Evolutionary conservation across 2,113 vertebrate species (phyloP).

Genomic region (Ictalurus punctatus): DNA sequence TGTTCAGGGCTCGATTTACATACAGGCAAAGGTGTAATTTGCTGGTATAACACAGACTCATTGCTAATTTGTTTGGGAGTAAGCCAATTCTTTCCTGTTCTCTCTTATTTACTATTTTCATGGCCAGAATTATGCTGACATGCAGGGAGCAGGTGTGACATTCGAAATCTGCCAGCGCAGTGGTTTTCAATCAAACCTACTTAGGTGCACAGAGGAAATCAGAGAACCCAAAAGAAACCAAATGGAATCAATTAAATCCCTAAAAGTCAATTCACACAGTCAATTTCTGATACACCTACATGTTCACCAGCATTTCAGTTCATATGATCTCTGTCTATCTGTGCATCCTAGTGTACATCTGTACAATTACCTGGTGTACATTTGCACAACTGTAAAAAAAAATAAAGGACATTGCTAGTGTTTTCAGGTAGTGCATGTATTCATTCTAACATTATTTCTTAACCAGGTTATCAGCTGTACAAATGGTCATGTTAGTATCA

Average conservation of each 20-base stretch:
- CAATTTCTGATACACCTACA: not conserved
- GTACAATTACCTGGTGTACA: too few species aligned
- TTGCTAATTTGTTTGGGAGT: not conserved
- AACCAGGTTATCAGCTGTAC: not conserved
- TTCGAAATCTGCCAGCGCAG: too few species aligned
- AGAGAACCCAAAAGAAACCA: not conserved
- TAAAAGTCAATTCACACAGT: not conserved
- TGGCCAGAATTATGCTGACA: not conserved
- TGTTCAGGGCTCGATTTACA: not conserved
- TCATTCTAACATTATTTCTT: not conserved
- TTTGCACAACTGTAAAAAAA: too few species aligned
- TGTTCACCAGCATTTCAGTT: not conserved
- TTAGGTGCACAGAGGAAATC: not conserved
- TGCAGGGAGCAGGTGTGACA: constrained; percentile 8
- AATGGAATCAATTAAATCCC: not conserved
- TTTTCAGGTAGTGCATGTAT: not conserved
- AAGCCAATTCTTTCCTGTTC: not conserved
- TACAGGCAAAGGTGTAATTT: not conserved
- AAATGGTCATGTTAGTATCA: not conserved
- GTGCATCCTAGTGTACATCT: too few species aligned
- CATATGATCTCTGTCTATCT: not conserved
- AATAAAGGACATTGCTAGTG: too few species aligned
- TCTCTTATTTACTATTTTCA: not conserved
- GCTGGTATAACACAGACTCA: not conserved
- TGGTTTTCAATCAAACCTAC: not conserved